Evolutionary conservation across 2,113 vertebrate species (phyloP).

Genomic region (Seriola rivoliana): DNA sequence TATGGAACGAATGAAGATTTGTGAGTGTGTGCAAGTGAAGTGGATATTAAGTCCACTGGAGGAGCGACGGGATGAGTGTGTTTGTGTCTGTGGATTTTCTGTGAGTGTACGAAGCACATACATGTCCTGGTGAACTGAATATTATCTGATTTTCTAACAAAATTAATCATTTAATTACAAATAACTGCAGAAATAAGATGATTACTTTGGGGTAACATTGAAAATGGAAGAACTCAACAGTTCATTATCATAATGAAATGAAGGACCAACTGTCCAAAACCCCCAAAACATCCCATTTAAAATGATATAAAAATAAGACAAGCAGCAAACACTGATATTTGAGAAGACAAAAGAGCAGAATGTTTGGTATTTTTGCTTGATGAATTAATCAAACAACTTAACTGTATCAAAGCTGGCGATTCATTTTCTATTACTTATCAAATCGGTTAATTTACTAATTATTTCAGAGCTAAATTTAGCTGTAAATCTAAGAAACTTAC

Average conservation of each 20-base stretch:
- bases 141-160: conserved; percentile 1
- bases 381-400: not conserved
- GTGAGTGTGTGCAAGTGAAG: conserved; percentile 46
- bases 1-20: conserved; percentile 62
- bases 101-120: conserved; percentile 3
- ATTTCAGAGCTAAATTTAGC: not conserved
- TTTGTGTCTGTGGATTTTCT: conserved; percentile 36
- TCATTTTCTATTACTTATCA: not conserved
- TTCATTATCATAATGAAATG: not conserved
- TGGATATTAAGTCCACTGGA: conserved; percentile 42
- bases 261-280: not conserved
- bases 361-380: too few species aligned
- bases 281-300: not conserved
- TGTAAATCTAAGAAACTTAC: not conserved
- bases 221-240: too few species aligned
- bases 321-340: too few species aligned
- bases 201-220: not conserved
- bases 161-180: not conserved
- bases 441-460: not conserved
- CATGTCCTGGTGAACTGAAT: conserved; percentile 1
- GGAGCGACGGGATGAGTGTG: conserved; percentile 21
- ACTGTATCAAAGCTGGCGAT: too few species aligned
- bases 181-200: not conserved
- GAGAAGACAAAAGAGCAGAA: too few species aligned
- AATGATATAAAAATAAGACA: too few species aligned